Percentiles rank a stretch among this genome's conserved stretches.
Evolutionary conservation across 2,888 invertebrate genomes (phyloP).

Genomic region (Drepanosiphum platanoidis): DNA sequence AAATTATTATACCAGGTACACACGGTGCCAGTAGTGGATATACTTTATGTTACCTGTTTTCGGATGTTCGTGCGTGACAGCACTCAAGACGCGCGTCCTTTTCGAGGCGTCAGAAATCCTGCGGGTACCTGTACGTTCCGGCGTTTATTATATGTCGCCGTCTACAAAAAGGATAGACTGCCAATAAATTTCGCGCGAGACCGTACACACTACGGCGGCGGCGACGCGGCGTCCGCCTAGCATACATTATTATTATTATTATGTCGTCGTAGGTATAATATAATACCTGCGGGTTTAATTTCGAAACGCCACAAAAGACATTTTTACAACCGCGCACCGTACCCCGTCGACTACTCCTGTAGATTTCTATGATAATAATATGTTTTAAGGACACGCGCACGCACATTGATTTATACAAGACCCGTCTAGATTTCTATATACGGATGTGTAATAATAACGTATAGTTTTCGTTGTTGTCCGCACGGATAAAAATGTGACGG

Average conservation of each 20-base stretch:
- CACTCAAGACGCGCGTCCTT: background rate
- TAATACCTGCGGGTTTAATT: background rate
- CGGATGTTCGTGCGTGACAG: too few species aligned
- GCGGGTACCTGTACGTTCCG: background rate
- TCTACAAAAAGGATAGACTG: conserved; percentile 26
- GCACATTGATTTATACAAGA: too few species aligned
- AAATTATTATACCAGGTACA: too few species aligned
- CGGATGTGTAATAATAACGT: too few species aligned
- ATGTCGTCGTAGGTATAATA: background rate
- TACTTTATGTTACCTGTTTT: too few species aligned
- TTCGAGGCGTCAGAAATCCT: conserved; percentile 26
- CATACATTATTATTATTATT: background rate
- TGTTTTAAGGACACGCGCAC: too few species aligned
- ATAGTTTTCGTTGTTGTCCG: too few species aligned
- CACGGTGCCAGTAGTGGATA: too few species aligned
- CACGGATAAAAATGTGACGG: too few species aligned
- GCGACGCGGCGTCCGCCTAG: background rate
- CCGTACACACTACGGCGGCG: background rate
- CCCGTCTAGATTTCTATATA: too few species aligned
- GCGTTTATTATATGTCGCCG: background rate
- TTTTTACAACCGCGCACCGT: background rate
- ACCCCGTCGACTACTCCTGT: background rate
- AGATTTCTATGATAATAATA: too few species aligned
- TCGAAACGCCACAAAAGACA: background rate
- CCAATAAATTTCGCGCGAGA: conserved; percentile 5